phyloP scores from a whole-genome alignment of 2,797 vertebrate species.

The Borostomias antarcticus region DNA sequence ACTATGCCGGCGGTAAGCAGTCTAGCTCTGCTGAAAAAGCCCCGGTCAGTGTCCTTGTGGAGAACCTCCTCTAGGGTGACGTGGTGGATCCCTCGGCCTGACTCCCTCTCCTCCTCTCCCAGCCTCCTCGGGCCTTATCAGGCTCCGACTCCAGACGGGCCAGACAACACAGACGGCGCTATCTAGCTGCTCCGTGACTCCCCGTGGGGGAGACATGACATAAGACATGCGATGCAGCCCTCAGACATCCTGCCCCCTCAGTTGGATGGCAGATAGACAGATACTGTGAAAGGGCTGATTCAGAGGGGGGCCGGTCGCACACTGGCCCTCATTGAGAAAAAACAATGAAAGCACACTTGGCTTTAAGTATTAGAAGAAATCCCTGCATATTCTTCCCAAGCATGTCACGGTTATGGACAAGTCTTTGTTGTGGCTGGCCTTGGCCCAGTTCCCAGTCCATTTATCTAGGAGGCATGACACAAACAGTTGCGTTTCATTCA shows the following conservation, averaged over 20 bases:
- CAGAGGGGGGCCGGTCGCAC: slow-evolving; percentile 37
- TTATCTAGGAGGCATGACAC: slow-evolving; percentile 51
- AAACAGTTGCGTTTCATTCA: slow-evolving; percentile 53
- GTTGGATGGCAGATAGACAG: slow-evolving; percentile 38
- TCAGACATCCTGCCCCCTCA: slow-evolving; percentile 63
- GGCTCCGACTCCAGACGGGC: slow-evolving; percentile 74
- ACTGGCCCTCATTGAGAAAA: slow-evolving; percentile 35
- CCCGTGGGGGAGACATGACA: slow-evolving; percentile 63
- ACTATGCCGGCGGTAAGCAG: background rate
- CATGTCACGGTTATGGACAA: slow-evolving; percentile 47
- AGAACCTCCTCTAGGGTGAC: slow-evolving; percentile 18
- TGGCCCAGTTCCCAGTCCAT: slow-evolving; percentile 51
- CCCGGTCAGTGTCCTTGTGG: background rate
- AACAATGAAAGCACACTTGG: slow-evolving; percentile 37
- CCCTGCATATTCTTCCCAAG: slow-evolving; percentile 50
- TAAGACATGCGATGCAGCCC: too few relatives aligned
- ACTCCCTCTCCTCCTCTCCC: background rate
- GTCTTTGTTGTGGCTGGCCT: slow-evolving; percentile 59
- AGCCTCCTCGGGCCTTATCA: slow-evolving; percentile 70
- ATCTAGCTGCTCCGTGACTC: slow-evolving; percentile 65
- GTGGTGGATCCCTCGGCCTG: slow-evolving; percentile 21
- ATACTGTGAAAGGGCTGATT: slow-evolving; percentile 52
- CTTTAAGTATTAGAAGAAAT: slow-evolving; percentile 56
- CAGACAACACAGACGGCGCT: slow-evolving; percentile 73
- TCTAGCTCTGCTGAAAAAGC: too few relatives aligned